phyloP scores from a whole-genome alignment of 1,140 invertebrate genomes.

The Hylaeus anthracinus region DNA sequence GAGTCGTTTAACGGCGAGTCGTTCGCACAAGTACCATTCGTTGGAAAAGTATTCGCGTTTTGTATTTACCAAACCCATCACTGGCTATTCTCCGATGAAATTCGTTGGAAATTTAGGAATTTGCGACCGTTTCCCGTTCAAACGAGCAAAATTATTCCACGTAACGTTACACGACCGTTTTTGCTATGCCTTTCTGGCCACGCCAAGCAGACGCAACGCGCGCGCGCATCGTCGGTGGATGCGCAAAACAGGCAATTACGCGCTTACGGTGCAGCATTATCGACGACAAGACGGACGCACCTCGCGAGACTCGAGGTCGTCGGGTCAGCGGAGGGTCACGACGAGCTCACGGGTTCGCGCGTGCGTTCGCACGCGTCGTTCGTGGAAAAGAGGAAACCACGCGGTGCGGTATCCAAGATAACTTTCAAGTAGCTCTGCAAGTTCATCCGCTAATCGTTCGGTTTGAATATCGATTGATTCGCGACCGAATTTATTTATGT shows the following conservation, averaged over 20 bases:
- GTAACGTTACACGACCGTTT: conserved; percentile 48
- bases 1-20: neutral
- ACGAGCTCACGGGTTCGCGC: conserved; percentile 21
- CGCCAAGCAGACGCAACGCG: neutral
- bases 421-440: no score
- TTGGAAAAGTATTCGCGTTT: neutral
- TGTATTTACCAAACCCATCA: no score
- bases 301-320: conserved; percentile 49
- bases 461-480: no score
- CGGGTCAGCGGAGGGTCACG: conserved; percentile 56
- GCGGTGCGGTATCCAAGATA: neutral
- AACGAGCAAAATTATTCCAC: conserved; percentile 59
- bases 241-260: conserved; percentile 59
- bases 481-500: no score
- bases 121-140: conserved; percentile 9
- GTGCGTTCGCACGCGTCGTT: neutral
- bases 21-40: neutral
- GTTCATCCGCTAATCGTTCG: no score
- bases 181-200: conserved; percentile 19
- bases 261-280: conserved; percentile 58
- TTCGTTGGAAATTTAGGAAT: conserved; percentile 30
- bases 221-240: conserved; percentile 21
- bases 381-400: neutral
- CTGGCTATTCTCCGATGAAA: no score
- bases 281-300: conserved; percentile 58